Evolutionary conservation across 2,797 vertebrate genomes (phyloP).

Genomic region (Syngnathus acus): DNA sequence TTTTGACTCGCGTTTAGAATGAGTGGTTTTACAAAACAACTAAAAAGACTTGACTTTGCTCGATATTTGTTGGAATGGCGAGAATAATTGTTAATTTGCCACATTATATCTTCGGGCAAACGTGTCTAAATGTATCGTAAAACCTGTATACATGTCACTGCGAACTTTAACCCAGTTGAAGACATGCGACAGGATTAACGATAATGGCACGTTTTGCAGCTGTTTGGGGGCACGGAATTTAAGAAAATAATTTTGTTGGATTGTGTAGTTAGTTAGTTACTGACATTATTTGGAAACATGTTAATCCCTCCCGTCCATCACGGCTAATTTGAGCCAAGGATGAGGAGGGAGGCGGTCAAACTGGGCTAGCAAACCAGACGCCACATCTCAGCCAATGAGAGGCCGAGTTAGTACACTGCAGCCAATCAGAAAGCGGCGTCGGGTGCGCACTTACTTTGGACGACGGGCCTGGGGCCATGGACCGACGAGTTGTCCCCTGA

Average conservation of each 20-base stretch:
- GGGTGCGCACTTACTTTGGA: constrained; percentile 33
- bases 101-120: neutral
- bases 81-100: neutral
- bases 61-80: neutral
- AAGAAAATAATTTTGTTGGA: neutral
- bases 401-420: neutral
- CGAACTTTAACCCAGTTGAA: constrained; percentile 5
- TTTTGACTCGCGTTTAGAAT: neutral
- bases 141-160: neutral
- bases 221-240: neutral
- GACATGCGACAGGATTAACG: neutral
- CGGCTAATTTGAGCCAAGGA: constrained; percentile 1
- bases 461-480: constrained; percentile 42
- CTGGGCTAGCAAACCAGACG: neutral
- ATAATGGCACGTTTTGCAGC: neutral
- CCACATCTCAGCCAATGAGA: constrained; percentile 40
- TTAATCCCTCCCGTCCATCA: neutral
- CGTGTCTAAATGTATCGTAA: neutral
- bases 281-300: neutral
- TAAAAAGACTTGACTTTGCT: neutral
- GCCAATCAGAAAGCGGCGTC: constrained; percentile 40
- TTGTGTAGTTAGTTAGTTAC: neutral
- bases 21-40: neutral
- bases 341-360: constrained; percentile 1
- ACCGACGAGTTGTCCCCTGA: constrained; percentile 25